Evolutionary conservation across 2,888 invertebrate genomes (phyloP), one percentile per base, ranked within the genome.

Genomic region (Eilema sororculum): DNA sequence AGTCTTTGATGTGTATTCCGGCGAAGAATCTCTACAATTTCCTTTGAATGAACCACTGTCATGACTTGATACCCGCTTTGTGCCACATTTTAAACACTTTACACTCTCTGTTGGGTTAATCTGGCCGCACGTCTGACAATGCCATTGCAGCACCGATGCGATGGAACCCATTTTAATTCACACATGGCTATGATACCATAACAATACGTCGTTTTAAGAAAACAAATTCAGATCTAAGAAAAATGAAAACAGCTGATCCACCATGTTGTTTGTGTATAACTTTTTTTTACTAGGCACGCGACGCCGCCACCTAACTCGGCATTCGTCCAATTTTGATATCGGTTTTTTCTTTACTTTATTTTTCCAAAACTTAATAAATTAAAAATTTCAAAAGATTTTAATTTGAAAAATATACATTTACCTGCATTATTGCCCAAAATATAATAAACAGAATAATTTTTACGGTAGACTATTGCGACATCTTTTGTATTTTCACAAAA

Each of bases 61-160:
- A 96, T 96, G 95, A 95, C 93, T 92, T 84, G 95, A 93, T 90
- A 96, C 95, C 87, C 97, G 95, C 90, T 96, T 95, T 88, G 96
- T 96, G 84, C 97, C 98, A 96, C 98, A 98, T 96, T 97, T 97
- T 96, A 97, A 96, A 95, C 98, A 98, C 96, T 96, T 97, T 85
- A 96, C 95, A 93, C 97, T 97, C 95, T 98, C 98, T 79, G 98
- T 98, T 81, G 98, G 98, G 94, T 98, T 98, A 95, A 98, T 98
- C 94, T 97, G 96, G 95, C 97, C 97, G 96, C 98, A 98, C 94
- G 97, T 96, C 93, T 96, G 96, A 96, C 98, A 98, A 96, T 98
- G 97, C 98, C 98, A 98, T 96, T 98, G 98, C 93, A 98, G 97
- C 96, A 98, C 98, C 93, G 98, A 98, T 95, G 98, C 98, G 96